Evolutionary conservation across 2,888 invertebrate genomes (phyloP).

Genomic region (Ophion ventricosus): DNA sequence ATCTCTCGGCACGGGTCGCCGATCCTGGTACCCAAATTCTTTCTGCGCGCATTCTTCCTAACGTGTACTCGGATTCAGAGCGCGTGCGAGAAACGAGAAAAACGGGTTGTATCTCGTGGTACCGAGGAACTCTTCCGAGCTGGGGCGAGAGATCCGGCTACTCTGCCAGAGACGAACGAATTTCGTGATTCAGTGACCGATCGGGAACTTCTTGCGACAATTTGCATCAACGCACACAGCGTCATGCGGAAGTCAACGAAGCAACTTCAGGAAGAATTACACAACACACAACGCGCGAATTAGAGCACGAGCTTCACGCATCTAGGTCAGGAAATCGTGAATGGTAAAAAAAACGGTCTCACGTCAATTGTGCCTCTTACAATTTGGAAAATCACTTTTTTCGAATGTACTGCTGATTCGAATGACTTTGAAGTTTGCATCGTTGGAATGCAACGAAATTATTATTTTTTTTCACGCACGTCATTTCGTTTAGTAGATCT

Average conservation of each 20-base stretch:
- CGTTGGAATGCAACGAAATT: too few relatives aligned
- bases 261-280: slow-evolving; percentile 13
- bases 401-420: too few relatives aligned
- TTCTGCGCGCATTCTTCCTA: slow-evolving; percentile 3
- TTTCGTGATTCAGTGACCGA: slow-evolving; percentile 31
- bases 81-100: not conserved
- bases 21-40: slow-evolving; percentile 42
- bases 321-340: not conserved
- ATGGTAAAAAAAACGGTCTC: slow-evolving; percentile 6
- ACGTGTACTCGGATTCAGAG: slow-evolving; percentile 7
- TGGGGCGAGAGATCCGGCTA: not conserved
- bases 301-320: too few relatives aligned
- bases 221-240: slow-evolving; percentile 26
- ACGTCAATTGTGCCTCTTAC: too few relatives aligned
- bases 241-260: slow-evolving; percentile 3
- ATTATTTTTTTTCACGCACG: too few relatives aligned
- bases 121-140: not conserved
- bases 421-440: too few relatives aligned
- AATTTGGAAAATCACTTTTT: too few relatives aligned
- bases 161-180: slow-evolving; percentile 18
- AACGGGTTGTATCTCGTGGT: not conserved
- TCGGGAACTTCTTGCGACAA: slow-evolving; percentile 3
- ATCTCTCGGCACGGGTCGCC: slow-evolving; percentile 31
- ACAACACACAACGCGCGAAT: not conserved
- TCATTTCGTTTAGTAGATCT: too few relatives aligned